phyloP scores from a whole-genome alignment of 2,113 vertebrate species.

The Plecotus auritus region DNA sequence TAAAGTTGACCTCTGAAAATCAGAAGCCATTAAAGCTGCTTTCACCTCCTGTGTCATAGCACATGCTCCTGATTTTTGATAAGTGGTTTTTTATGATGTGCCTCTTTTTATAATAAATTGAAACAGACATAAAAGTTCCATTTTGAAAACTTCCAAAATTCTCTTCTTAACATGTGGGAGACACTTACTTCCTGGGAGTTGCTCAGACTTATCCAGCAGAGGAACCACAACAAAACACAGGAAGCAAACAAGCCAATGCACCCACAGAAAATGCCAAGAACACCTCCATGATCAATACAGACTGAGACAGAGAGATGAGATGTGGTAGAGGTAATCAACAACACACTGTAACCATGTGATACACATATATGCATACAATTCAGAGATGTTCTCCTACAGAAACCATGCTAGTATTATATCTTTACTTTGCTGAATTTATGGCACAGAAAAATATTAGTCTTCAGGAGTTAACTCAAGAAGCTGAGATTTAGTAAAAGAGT shows the following conservation, averaged over 20 bases:
- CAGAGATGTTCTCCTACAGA: background rate
- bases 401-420: background rate
- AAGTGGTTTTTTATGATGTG: background rate
- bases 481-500: background rate
- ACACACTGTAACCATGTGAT: background rate
- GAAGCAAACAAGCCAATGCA: background rate
- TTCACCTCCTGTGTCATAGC: background rate
- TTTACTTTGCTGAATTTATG: background rate
- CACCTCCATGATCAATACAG: background rate
- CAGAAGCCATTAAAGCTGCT: background rate
- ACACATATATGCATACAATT: background rate
- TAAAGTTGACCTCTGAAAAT: background rate
- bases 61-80: background rate
- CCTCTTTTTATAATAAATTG: background rate
- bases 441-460: background rate
- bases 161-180: background rate
- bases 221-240: background rate
- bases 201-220: background rate
- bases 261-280: background rate
- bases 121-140: background rate
- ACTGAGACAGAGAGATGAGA: background rate
- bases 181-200: background rate
- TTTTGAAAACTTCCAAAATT: conserved; percentile 12
- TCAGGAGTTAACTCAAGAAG: background rate
- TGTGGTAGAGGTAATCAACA: background rate